Conservation (phyloP, 2,888 invertebrate species). For the Tanytarsus gracilentus region DNA sequence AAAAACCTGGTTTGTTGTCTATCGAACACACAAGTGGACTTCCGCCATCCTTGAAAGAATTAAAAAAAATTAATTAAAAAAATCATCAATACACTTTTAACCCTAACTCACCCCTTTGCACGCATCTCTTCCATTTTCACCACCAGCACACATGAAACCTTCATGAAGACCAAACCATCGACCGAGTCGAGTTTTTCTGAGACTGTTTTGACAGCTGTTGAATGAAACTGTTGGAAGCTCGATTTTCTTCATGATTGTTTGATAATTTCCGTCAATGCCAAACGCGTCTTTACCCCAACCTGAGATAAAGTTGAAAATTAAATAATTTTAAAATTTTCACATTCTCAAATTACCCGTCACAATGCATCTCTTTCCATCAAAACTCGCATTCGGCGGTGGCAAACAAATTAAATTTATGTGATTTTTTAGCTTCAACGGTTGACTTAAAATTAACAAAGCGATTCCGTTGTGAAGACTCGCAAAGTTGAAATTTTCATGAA, state of each 20-base stretch:
- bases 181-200: slow-evolving; percentile 56
- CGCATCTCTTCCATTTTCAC: slow-evolving; percentile 56
- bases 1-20: slow-evolving; percentile 42
- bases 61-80: slow-evolving; percentile 34
- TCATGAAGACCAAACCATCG: slow-evolving; percentile 51
- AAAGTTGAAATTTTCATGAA: not conserved
- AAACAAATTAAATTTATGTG: slow-evolving; percentile 60
- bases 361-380: slow-evolving; percentile 50
- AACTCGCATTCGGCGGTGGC: slow-evolving; percentile 43
- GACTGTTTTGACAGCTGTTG: slow-evolving; percentile 37
- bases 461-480: not conserved
- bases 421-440: slow-evolving; percentile 41
- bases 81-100: not conserved
- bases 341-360: slow-evolving; percentile 64
- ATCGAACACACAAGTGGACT: slow-evolving; percentile 61
- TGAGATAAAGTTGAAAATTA: slow-evolving; percentile 46
- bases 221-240: slow-evolving; percentile 55
- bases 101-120: slow-evolving; percentile 48
- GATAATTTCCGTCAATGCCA: slow-evolving; percentile 46
- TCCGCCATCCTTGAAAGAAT: slow-evolving; percentile 58
- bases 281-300: slow-evolving; percentile 59
- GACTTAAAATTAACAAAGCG: not conserved
- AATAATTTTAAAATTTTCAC: slow-evolving; percentile 31
- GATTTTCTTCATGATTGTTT: slow-evolving; percentile 53
- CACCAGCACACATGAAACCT: slow-evolving; percentile 66